phyloP scores from a whole-genome alignment of 1,140 invertebrate species.

The Lordiphosa mommai region DNA sequence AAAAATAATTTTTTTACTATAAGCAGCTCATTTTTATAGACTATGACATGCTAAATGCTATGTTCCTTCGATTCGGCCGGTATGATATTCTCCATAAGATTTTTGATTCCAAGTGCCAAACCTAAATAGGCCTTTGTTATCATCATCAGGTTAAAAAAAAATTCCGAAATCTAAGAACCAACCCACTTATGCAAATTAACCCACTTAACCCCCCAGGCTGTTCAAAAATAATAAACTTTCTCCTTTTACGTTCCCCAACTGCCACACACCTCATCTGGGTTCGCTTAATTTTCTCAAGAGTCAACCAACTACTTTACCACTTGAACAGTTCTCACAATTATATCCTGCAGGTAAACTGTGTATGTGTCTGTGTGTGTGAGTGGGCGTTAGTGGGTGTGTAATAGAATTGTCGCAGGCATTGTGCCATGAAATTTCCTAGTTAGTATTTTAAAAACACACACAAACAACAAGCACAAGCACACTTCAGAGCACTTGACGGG shows the following conservation, averaged over 20 bases:
- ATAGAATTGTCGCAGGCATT: slow-evolving; percentile 46
- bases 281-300: background rate
- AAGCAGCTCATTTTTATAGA: no score
- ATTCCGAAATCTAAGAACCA: no score
- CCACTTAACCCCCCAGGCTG: no score
- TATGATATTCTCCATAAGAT: no score
- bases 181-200: no score
- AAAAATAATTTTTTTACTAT: no score
- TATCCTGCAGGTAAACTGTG: background rate
- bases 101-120: no score
- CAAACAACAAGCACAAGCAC: slow-evolving; percentile 12
- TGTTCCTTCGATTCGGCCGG: no score
- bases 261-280: background rate
- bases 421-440: slow-evolving; percentile 17
- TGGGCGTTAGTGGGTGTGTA: slow-evolving; percentile 26
- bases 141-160: no score
- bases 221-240: background rate
- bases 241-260: background rate
- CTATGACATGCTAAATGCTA: no score
- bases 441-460: slow-evolving; percentile 4
- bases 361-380: background rate
- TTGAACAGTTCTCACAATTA: slow-evolving; percentile 7
- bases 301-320: background rate
- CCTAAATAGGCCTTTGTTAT: no score
- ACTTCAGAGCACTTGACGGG: slow-evolving; percentile 34